Evolutionary conservation across 2,113 vertebrate species (phyloP).

Genomic region (Callospermophilus lateralis): DNA sequence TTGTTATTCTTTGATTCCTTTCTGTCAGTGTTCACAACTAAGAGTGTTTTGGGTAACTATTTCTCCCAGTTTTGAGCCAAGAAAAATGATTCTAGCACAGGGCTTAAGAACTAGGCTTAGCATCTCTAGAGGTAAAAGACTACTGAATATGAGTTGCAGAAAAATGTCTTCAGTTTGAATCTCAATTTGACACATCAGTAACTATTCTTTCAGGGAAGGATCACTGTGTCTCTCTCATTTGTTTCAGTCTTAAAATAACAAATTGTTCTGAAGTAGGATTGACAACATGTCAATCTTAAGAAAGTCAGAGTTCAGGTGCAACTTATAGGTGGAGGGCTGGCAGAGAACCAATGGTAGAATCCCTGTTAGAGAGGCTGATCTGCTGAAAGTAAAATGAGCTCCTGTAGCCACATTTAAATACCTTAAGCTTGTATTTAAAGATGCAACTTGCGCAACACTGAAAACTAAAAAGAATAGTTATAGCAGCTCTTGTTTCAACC

Average conservation of each 20-base stretch:
- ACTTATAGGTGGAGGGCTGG: neutral
- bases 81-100: neutral
- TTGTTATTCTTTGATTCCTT: neutral
- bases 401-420: neutral
- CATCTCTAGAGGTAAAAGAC: neutral
- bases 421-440: slow-evolving; percentile 1
- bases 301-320: slow-evolving; percentile 10
- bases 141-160: slow-evolving; percentile 1
- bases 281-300: neutral
- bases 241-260: slow-evolving; percentile 54
- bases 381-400: neutral
- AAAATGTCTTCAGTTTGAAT: slow-evolving; percentile 44
- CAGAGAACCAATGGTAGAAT: neutral
- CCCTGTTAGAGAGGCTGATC: neutral
- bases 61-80: neutral
- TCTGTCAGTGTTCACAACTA: neutral
- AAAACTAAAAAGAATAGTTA: slow-evolving; percentile 28
- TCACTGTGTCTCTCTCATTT: neutral
- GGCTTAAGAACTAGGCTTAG: neutral
- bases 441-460: neutral
- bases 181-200: slow-evolving; percentile 23
- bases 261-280: slow-evolving; percentile 2
- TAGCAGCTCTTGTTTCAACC: neutral
- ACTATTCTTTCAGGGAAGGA: neutral
- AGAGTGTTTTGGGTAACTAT: neutral